Evolutionary conservation across 1,140 invertebrate genomes (phyloP), one percentile per base, ranked within the genome.

Genomic region (Triops cancriformis): DNA sequence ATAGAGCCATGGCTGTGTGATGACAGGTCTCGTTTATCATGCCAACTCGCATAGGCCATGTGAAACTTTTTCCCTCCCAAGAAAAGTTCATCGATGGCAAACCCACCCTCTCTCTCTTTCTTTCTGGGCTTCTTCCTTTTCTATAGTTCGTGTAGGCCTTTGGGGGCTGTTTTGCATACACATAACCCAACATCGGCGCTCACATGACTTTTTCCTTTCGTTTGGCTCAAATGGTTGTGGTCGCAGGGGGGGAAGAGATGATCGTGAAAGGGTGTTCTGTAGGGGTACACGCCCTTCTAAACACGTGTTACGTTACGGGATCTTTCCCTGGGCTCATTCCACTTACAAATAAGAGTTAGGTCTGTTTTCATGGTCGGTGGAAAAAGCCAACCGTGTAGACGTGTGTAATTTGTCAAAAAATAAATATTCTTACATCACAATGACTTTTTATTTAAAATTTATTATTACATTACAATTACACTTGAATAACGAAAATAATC

Each of bases 1-100:
- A 64, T 64, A 64, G 51, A 64, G 51, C 51, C 51, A 11, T 64
- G 51, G 51, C n/a, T 64, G 51, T 64, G 51, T 64, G 51, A 64
- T 64, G 51, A 64, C 51, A 64, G 51, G 51, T 64, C 51, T 64
- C 51, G 51, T 64, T 64, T 64, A 64, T 64, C 51, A 64, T 64
- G 45, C 3, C 14, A 64, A 64, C 45, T 23, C 45, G 45, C 14
- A 64, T 14, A 23, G 51, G 51, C 51, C 7, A 64, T 64, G 51
- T 64, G 51, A 64, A 64, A 10, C 51, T 64, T 37, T 37, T 37
- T n/a, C n/a, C 31, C 51, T 64, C 51, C 51, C 51, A 64, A 23
- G 23, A 64, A 64, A 18, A 6, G 23, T 18, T 23, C n/a, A 64
- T 64, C 31, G 31, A 37, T 37, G 31, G 51, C 51, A 64, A 64